phyloP scores from a whole-genome alignment of 2,797 vertebrate genomes.

The Epinephelus malabaricus region DNA sequence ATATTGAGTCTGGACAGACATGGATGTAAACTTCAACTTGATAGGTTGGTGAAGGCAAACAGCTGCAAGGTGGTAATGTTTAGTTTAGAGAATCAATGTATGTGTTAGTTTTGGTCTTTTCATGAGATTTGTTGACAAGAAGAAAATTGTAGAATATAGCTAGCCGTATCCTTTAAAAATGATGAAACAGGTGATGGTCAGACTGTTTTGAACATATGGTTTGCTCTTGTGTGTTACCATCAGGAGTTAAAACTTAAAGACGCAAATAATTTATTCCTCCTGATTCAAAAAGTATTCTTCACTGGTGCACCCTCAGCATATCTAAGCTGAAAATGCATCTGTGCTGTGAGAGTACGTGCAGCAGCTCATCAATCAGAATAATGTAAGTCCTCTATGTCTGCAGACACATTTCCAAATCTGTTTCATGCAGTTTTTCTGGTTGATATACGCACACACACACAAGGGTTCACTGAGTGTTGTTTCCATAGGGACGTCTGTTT shows the following conservation, averaged over 20 bases:
- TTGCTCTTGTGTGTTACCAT: not conserved
- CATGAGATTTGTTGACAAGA: not conserved
- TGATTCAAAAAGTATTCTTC: constrained; percentile 3
- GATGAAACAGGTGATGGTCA: constrained; percentile 6
- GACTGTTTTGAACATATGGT: not conserved
- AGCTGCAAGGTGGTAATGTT: no score
- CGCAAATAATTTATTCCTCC: not conserved
- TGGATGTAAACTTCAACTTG: no score
- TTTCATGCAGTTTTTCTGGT: constrained; percentile 47
- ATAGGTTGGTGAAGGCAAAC: no score
- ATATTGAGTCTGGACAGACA: no score
- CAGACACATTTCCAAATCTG: constrained; percentile 60
- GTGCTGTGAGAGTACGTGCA: constrained; percentile 48
- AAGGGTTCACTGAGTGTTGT: constrained; percentile 52
- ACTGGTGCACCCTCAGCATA: constrained; percentile 8
- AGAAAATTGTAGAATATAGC: not conserved
- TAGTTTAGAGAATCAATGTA: no score
- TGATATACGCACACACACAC: constrained; percentile 45
- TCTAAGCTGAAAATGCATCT: constrained; percentile 34
- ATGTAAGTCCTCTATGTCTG: constrained; percentile 45
- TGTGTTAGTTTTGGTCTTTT: not conserved
- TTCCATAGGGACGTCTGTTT: constrained; percentile 69
- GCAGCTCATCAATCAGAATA: constrained; percentile 54
- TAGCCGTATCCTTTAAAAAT: not conserved
- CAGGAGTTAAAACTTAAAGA: constrained; percentile 18